Evolutionary conservation across 1,140 invertebrate species (phyloP), one percentile per base, ranked within the genome.

Genomic region (Panagrolaimus sp.): DNA sequence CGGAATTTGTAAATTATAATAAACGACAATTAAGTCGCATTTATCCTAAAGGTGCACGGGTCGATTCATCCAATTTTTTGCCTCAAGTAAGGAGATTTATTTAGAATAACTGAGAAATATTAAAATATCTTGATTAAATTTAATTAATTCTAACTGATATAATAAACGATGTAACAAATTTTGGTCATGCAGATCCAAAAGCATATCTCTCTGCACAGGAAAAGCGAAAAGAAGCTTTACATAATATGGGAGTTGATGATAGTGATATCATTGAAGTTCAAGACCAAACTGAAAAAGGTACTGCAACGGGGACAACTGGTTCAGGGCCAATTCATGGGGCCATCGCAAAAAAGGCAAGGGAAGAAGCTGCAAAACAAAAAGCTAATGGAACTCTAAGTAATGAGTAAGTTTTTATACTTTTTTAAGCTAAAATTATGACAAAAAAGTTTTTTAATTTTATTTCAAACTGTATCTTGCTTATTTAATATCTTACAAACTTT

Each of bases 51-150:
- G 96, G 96, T 70, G 97, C 95, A 0, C 85, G 96, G 46, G 96
- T 96, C 65, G 96, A 99, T 86, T 98, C 96, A 63, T 96, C 93
- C 43, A 99, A 99, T 85, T 99, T 97, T 84, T 94, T 99, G 91
- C 96, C 96, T 73, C 96, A 98, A 88, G 92, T 93, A 21, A 21
- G n/a, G n/a, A n/a, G 32, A 2, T 38, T 38, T 38, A 4, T 38
- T 38, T 38, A 43, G 32, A 64, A 7, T 2, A 64, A 4, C 4
- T 52, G 76, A 28, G 69, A 83, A 84, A 91, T 98, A n/a, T n/a
- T n/a, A n/a, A n/a, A n/a, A n/a, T n/a, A n/a, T n/a, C n/a, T n/a
- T n/a, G n/a, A n/a, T n/a, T n/a, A n/a, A n/a, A n/a, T n/a, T n/a
- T n/a, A n/a, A n/a, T n/a, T n/a, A n/a, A n/a, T n/a, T n/a, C n/a